phyloP scores from a whole-genome alignment of 37 sponge, comb jelly and placozoan genomes.

The Axinella damicornis region DNA sequence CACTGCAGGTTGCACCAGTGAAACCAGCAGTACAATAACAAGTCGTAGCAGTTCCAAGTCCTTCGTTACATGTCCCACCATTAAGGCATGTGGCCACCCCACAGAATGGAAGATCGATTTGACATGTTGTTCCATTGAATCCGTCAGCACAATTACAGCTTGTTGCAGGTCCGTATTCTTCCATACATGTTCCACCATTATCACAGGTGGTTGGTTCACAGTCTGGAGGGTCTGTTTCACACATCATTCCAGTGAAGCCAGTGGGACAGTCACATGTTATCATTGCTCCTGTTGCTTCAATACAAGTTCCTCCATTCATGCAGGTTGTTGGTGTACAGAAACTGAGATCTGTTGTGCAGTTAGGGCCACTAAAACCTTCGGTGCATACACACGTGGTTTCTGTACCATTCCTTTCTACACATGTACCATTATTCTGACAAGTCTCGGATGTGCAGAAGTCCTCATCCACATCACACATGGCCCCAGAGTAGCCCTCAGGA shows the following conservation, averaged over 20 bases:
- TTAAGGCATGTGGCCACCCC: constrained; percentile 1
- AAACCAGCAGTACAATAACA: not conserved
- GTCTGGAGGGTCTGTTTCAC: constrained; percentile 21
- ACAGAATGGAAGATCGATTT: not conserved
- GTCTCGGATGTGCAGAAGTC: constrained; percentile 25
- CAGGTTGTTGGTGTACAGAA: not conserved
- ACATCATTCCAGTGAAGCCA: constrained; percentile 44
- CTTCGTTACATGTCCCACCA: constrained; percentile 17
- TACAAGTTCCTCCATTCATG: constrained; percentile 6
- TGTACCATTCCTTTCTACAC: not conserved
- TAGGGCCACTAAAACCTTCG: not conserved
- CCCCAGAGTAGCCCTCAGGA: constrained; percentile 29
- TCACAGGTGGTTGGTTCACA: constrained; percentile 12
- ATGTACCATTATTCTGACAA: not conserved
- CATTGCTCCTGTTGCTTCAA: constrained; percentile 1
- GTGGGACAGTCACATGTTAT: constrained; percentile 40
- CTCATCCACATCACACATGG: constrained; percentile 36
- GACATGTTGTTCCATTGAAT: not conserved
- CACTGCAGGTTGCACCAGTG: constrained; percentile 14
- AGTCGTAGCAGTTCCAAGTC: not conserved
- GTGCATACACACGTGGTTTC: not conserved
- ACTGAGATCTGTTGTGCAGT: not conserved
- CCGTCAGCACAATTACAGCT: not conserved
- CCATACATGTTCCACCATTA: constrained; percentile 11
- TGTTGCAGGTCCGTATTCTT: not conserved